Base-by-base conservation (phyloP, 2,888 invertebrate genomes). In the Drosophila acutilabella region DNA sequence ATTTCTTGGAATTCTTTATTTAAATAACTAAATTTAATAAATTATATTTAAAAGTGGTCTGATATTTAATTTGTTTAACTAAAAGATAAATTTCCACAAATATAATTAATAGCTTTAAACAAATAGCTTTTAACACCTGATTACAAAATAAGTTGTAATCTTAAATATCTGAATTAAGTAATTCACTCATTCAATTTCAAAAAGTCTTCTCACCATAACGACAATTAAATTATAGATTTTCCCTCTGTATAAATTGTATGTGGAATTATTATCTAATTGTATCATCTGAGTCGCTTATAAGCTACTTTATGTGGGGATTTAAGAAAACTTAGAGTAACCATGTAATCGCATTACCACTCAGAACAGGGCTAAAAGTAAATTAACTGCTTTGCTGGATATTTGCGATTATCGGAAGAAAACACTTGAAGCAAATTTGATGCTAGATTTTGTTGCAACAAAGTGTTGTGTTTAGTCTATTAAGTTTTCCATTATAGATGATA, bases 401-500 rank as follows among this genome's bases (percentile, higher is more conserved):
- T 62, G 62, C 62, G 72, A 68, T 72, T 57, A 76, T 68, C 59
- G 36, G 23, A 30, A 8, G 13, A 20, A 61, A 74, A 38, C 64
- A 76, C 61, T 76, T 76, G 68, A 62, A 64, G 58, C 45, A 64
- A 72, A 72, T 68, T 65, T 52, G 18, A 59, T 65, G 61, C 76
- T 59, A 52, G 48, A 42, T 57, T 64, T 42, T 52, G 57, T 51
- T 58, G 70, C 67, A 69, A 54, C 73, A 59, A 67, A 71, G 62
- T 71, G 71, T 56, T 78, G 64, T 68, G 64, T 68, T 70, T 81
- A 74, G 67, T 83, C 83, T 83, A 83, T 83, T 83, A 86, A 73
- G 81, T 86, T 83, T 83, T 79, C 86, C 83, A 86, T 83, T 86
- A 83, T 59, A 59, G 71, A 57, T 70, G 83, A 83, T 83, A 77